Base-by-base conservation (phyloP, 2,797 vertebrate genomes). In the Rhadinocentrus ornatus region DNA sequence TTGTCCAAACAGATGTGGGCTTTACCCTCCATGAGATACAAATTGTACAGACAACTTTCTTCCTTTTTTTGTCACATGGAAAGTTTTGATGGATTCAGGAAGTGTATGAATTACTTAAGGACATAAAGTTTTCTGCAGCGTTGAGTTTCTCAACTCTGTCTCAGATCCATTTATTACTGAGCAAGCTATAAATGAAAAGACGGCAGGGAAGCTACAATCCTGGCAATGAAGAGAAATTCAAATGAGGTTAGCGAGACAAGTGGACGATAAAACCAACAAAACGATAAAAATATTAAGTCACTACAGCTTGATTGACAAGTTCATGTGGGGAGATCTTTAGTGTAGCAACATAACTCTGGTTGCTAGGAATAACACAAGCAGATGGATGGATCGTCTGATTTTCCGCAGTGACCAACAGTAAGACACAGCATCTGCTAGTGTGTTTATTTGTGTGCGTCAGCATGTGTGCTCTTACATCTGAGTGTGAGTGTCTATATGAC, bases 331-430 rank as follows among this genome's bases (percentile, higher is more conserved):
- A 71, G 74, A 93, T 89, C 91, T 94, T 93, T 70, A 71, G 88
- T 73, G 76, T 95, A 92, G 94, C 93, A 96, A 96, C 93, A 88
- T 71, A 85, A 94, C 92, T 94, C 88, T 89, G 89, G 95, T 97
- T 96, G 96, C 94, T 95, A 90, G 88, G 94, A 96, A 96, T 95
- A 97, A 96, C 95, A 97, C 2, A 1, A 85, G 92, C 96, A 95
- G 92, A 95, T 95, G 94, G 90, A 96, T 90, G 85, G 85, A 89
- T 80, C 85, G 84, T 78, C 88, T 90, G 88, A 92, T 93, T 93
- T 94, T 93, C 93, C 85, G 88, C 84, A 61, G 81, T 93, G 95
- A 94, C 82, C 72, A 77, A 86, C 89, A 86, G 87, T 63, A 26
- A 90, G 85, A 80, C 83, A 86, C 86, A 79, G 84, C 83, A 88